Evolutionary conservation across 2,797 vertebrate genomes (phyloP).

Genomic region (Triplophysa yarkandensis): DNA sequence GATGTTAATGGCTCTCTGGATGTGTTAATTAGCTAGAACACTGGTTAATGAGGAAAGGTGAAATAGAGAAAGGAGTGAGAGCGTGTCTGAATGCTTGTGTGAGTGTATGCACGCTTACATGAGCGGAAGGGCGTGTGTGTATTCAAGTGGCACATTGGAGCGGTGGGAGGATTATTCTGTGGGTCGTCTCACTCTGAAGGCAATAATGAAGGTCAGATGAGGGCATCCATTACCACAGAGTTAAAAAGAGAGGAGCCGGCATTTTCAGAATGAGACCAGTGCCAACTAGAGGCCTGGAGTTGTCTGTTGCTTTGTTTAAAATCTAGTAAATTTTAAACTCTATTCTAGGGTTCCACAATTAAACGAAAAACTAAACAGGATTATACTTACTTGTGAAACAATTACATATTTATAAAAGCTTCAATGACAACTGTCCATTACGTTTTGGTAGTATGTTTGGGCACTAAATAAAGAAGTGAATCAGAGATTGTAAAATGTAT

Average conservation of each 20-base stretch:
- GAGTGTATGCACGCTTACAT: conserved; percentile 19
- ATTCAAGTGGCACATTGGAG: conserved; percentile 34
- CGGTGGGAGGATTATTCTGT: conserved; percentile 15
- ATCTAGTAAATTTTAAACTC: too few relatives aligned
- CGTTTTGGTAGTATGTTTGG: too few relatives aligned
- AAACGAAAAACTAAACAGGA: too few relatives aligned
- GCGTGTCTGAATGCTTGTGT: conserved; percentile 22
- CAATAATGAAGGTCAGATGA: conserved; percentile 40
- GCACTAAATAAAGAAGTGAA: too few relatives aligned
- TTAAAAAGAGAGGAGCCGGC: not conserved
- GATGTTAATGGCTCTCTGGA: conserved; percentile 59
- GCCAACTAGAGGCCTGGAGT: conserved; percentile 47
- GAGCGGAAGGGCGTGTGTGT: conserved; percentile 34
- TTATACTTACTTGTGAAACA: too few relatives aligned
- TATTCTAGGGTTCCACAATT: too few relatives aligned
- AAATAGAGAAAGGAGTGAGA: conserved; percentile 37
- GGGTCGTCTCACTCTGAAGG: conserved; percentile 32
- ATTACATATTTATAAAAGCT: too few relatives aligned
- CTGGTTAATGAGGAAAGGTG: conserved; percentile 54
- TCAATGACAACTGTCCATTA: too few relatives aligned
- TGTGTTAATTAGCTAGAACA: conserved; percentile 61
- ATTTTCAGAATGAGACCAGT: not conserved
- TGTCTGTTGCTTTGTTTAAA: not conserved
- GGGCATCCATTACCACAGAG: conserved; percentile 28
- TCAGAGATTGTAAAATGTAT: too few relatives aligned